These are phyloP conservation scores for Peribatodes rhomboidaria DNA, from an alignment of 2,888 invertebrate genomes.

Conservation along the genomic window DNA sequence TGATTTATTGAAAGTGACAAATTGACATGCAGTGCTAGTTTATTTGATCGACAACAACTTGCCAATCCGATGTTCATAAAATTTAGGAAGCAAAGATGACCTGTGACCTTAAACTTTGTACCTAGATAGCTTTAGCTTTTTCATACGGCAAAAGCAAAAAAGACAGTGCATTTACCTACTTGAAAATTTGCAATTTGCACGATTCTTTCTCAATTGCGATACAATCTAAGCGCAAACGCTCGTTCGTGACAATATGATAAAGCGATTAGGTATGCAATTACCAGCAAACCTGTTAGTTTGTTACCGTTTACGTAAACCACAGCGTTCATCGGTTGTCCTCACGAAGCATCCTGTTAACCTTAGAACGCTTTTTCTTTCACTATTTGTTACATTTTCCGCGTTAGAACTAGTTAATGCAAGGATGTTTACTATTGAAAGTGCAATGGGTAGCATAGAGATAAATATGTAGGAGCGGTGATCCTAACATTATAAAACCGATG, in stretches of 20 bases:
- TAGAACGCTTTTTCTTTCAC: conserved; percentile 68
- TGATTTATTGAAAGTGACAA: too few species aligned
- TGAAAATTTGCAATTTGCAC: conserved; percentile 16
- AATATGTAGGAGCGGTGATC: too few species aligned
- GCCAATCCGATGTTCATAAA: too few species aligned
- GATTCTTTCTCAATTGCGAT: conserved; percentile 20
- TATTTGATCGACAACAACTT: too few species aligned
- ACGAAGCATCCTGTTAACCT: conserved; percentile 74
- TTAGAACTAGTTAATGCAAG: conserved; percentile 58
- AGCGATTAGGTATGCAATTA: conserved; percentile 47
- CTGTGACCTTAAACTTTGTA: too few species aligned
- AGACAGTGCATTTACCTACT: not conserved
- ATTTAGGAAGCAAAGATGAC: too few species aligned
- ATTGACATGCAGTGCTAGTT: too few species aligned
- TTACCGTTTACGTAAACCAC: conserved; percentile 26
- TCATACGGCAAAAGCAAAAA: not conserved
- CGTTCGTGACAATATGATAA: conserved; percentile 52
- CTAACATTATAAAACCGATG: too few species aligned
- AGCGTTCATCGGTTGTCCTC: conserved; percentile 63
- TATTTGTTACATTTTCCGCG: conserved; percentile 60
- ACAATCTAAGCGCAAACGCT: conserved; percentile 21
- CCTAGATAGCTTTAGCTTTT: not conserved
- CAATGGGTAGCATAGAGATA: not conserved
- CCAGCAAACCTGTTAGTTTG: conserved; percentile 15
- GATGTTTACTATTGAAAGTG: conserved; percentile 47